A percentile compares a stretch with the other conserved stretches of the same genome.
These are phyloP conservation scores for Podilymbus podiceps DNA, from an alignment of 2,113 vertebrate species.

Conservation along the genomic window DNA sequence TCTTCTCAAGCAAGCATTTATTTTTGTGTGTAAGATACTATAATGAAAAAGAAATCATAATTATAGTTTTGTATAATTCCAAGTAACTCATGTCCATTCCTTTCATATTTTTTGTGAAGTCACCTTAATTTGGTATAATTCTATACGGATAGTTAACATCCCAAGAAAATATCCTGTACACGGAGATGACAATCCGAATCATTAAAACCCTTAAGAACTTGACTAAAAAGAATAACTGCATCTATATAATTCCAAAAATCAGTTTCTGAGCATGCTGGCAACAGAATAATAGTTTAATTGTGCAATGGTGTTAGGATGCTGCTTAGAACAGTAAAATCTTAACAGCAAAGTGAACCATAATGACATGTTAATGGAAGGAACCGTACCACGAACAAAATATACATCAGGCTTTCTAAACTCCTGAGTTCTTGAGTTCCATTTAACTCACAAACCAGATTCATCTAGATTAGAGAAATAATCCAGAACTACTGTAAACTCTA, in stretches of 20 bases:
- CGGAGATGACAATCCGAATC: neutral
- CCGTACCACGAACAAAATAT: neutral
- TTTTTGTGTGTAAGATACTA: neutral
- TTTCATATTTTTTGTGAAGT: neutral
- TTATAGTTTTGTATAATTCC: neutral
- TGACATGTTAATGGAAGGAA: neutral
- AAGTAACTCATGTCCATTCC: neutral
- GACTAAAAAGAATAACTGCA: neutral
- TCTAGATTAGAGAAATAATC: neutral
- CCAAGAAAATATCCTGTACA: neutral
- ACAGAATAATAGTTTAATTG: neutral
- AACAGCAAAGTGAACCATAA: neutral
- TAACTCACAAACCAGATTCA: neutral
- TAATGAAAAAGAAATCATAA: neutral
- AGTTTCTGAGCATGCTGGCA: neutral
- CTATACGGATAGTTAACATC: neutral
- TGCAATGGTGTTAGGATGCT: neutral
- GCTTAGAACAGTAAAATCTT: neutral
- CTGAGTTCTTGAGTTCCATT: neutral
- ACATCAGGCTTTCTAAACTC: neutral
- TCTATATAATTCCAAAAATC: neutral
- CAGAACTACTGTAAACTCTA: neutral
- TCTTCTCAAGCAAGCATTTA: constrained; percentile 12
- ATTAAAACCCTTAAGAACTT: neutral
- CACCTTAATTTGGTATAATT: neutral